phyloP scores from a whole-genome alignment of 2,113 vertebrate species.

The Cariama cristata region DNA sequence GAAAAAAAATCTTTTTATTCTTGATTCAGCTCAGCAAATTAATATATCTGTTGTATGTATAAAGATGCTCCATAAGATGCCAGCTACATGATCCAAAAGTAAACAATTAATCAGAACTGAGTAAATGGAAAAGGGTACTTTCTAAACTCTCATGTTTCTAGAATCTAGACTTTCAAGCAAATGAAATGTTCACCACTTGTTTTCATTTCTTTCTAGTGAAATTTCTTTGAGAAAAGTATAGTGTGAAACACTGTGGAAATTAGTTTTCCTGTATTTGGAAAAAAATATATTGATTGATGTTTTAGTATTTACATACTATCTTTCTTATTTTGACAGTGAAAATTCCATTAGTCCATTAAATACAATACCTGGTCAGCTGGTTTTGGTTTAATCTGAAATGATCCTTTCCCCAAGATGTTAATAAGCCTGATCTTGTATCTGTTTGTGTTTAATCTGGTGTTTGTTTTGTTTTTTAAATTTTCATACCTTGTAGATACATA shows the following conservation, averaged over 20 bases:
- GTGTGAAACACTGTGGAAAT: not conserved
- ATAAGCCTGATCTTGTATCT: not conserved
- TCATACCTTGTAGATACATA: not conserved
- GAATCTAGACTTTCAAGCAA: not conserved
- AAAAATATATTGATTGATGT: not conserved
- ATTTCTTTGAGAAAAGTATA: not conserved
- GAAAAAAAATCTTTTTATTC: not conserved
- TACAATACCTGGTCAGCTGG: fast-evolving
- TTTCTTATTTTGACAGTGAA: not conserved
- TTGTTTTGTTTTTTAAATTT: not conserved
- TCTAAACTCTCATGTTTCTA: not conserved
- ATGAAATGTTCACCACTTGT: not conserved
- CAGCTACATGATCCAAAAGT: not conserved
- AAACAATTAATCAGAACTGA: not conserved
- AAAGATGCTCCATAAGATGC: not conserved
- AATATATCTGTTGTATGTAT: not conserved
- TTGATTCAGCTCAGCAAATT: not conserved
- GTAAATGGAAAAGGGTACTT: not conserved
- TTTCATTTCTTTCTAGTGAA: not conserved
- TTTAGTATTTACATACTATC: not conserved
- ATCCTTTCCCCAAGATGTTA: not conserved
- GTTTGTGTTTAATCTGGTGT: fast-evolving
- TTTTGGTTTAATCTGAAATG: not conserved
- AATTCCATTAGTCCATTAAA: not conserved
- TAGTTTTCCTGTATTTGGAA: not conserved